A percentile compares a stretch with the other conserved stretches of the same genome.
Conservation (phyloP, 1,140 invertebrate species). For the Formica exsecta region DNA sequence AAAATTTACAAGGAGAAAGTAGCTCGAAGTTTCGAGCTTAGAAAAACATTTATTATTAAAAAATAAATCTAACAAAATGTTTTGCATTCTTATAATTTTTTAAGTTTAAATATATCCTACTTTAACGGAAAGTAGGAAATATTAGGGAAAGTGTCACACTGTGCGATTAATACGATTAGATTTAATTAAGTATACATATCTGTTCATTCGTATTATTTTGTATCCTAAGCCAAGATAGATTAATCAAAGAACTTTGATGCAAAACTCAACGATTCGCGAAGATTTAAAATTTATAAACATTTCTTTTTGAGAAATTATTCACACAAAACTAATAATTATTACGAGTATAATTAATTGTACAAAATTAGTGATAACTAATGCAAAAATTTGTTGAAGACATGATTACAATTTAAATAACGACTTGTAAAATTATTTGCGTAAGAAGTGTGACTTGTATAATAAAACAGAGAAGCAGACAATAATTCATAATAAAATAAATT, state of each 20-base stretch:
- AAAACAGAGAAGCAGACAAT: background rate
- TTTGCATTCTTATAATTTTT: background rate
- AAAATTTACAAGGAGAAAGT: background rate
- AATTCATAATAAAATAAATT: background rate
- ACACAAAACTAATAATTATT: no score
- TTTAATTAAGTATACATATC: background rate
- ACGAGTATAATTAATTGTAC: no score
- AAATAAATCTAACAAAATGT: no score
- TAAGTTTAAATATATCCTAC: background rate
- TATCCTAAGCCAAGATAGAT: background rate
- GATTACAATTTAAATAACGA: no score
- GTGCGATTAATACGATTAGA: background rate
- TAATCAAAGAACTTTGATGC: background rate
- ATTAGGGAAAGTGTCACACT: background rate
- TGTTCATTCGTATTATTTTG: background rate
- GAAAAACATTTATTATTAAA: no score
- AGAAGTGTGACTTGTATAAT: no score
- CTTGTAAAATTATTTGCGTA: no score
- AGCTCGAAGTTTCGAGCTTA: background rate
- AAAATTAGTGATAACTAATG: no score
- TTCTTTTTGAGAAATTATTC: no score
- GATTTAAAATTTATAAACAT: no score
- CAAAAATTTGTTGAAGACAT: no score
- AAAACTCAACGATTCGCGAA: background rate
- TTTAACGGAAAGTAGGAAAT: no score